Base-by-base conservation (phyloP, 2,888 invertebrate species). In the Acanthosepion lycidas region DNA sequence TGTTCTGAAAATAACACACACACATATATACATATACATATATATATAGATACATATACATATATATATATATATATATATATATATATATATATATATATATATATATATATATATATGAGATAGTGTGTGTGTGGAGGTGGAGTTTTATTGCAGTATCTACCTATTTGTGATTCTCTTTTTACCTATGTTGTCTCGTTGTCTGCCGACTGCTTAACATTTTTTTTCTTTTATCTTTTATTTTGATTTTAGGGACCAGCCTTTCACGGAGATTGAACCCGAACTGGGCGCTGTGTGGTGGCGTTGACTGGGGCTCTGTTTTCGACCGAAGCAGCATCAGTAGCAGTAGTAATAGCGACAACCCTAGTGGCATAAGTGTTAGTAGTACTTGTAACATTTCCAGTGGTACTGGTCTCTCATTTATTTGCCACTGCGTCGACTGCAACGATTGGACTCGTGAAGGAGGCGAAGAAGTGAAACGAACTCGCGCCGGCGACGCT, bases 191-290 rank as follows among this genome's bases (percentile, higher is more conserved):
- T 6, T 18, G 0, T 1, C 8, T 20, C 12, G 23, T 42, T 20
- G n/a, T n/a, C n/a, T 33, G 12, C 12, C 26, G 28, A 20, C 18
- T 91, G n/a, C 18, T n/a, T 92, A 20, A 28, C 6, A 1, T 51
- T 28, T n/a, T 23, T 2, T 15, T 93, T 28, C 51, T 48, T 93
- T 51, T 51, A 0, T 51, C n/a, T 51, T 26, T 51, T 23, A 20
- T 49, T 92, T 12, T 51, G 6, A n/a, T 53, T 53, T 53, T 48
- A 93, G 92, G 92, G 51, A 93, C 49, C 28, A 49, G 53, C n/a
- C 42, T 93, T 51, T 53, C 92, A 93, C 49, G 92, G 51, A 93
- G 53, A 93, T 93, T 93, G 92, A 93, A 51, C 42, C 92, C 92
- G 28, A 28, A 48, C 92, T 93, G 49, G 92, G 26, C 53, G 42